Percentiles rank a stretch among this genome's conserved stretches.
These are phyloP conservation scores for Acomys russatus DNA, from an alignment of 2,797 vertebrate species.

Conservation along the genomic window DNA sequence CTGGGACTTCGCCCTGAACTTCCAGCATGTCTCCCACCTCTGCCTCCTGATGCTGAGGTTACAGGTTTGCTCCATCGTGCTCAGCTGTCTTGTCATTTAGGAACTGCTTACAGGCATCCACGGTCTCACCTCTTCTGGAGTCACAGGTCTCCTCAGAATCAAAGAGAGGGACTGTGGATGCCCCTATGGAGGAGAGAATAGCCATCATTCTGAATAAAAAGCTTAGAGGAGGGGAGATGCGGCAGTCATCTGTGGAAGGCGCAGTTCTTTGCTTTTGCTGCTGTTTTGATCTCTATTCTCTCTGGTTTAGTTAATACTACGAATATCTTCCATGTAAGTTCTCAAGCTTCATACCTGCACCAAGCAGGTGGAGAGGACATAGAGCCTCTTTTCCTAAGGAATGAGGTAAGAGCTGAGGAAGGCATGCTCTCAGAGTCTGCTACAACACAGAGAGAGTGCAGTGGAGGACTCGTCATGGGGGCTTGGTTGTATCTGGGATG, in stretches of 20 bases:
- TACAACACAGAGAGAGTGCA: not conserved
- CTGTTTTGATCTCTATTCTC: not conserved
- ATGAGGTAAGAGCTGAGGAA: not conserved
- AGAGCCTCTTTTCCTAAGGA: not conserved
- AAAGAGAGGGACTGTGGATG: not conserved
- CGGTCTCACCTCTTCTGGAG: not conserved
- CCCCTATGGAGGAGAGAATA: not conserved
- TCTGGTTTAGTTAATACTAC: not conserved
- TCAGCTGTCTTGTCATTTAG: not conserved
- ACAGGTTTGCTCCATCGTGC: not conserved
- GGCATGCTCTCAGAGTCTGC: not conserved
- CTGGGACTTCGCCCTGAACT: not conserved
- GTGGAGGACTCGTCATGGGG: not conserved
- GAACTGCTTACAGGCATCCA: not conserved
- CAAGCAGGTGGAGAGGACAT: not conserved
- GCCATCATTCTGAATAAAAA: conserved; percentile 18
- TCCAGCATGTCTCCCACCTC: not conserved
- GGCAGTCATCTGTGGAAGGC: conserved; percentile 7
- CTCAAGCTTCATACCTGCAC: not conserved
- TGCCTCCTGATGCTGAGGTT: not conserved
- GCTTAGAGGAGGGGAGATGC: not conserved
- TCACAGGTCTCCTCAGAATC: not conserved
- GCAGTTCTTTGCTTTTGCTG: not conserved
- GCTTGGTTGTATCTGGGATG: not conserved
- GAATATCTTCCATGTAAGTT: not conserved